phyloP scores from a whole-genome alignment of 2,113 vertebrate species.

The Mobula birostris region DNA sequence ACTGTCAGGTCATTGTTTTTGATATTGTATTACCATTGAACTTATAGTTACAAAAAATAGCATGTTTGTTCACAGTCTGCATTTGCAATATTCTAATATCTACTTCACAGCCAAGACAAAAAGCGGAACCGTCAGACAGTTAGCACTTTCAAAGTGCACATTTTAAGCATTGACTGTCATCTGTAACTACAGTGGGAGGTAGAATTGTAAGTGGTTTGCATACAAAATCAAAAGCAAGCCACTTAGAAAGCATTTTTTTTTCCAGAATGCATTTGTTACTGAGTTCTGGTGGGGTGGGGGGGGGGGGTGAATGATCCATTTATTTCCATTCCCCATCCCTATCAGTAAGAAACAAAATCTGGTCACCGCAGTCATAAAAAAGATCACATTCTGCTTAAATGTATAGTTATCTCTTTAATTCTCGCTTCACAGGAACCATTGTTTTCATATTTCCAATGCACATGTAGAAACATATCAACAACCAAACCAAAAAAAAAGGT shows the following conservation, averaged over 20 bases:
- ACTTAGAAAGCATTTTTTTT: not conserved
- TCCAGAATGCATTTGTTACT: not conserved
- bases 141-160: not conserved
- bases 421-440: not conserved
- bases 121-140: not conserved
- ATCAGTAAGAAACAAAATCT: not conserved
- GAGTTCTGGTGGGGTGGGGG: not conserved
- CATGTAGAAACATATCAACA: not conserved
- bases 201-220: not conserved
- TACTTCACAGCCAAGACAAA: not conserved
- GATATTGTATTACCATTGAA: constrained; percentile 12
- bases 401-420: not conserved
- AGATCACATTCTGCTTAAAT: not conserved
- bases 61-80: not conserved
- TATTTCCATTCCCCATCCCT: too few relatives aligned
- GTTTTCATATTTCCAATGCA: not conserved
- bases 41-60: not conserved
- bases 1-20: not conserved
- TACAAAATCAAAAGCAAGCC: not conserved
- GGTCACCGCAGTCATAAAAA: not conserved
- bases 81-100: not conserved
- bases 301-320: not conserved
- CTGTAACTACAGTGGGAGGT: not conserved
- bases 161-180: not conserved
- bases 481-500: not conserved